A percentile compares a stretch with the other conserved stretches of the same genome.
Conservation (phyloP, 2,797 vertebrate species). For the Amphiprion clarkii region DNA sequence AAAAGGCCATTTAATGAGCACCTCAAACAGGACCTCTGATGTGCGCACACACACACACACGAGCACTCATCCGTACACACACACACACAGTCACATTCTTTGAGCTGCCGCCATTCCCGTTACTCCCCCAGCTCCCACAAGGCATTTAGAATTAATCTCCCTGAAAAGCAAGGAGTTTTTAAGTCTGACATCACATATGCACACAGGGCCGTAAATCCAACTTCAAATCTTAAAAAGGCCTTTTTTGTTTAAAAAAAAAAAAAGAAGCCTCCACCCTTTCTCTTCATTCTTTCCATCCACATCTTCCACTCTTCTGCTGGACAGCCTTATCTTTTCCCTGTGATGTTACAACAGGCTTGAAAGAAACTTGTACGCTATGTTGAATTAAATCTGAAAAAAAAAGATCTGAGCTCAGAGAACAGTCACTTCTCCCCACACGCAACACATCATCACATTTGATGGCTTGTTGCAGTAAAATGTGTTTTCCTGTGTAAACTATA, state of each 20-base stretch:
- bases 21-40: conserved; percentile 60
- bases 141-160: conserved; percentile 82
- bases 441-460: conserved; percentile 76
- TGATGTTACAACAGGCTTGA: conserved; percentile 65
- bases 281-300: conserved; percentile 76
- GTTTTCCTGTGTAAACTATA: conserved; percentile 72
- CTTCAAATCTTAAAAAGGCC: conserved; percentile 76
- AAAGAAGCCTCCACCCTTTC: conserved; percentile 68
- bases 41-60: conserved; percentile 52
- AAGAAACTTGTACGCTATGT: conserved; percentile 63
- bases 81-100: conserved; percentile 69
- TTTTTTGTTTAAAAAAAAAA: conserved; percentile 66
- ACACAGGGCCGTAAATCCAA: conserved; percentile 75
- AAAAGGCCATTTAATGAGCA: conserved; percentile 63
- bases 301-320: conserved; percentile 70
- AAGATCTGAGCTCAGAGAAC: conserved; percentile 63
- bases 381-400: conserved; percentile 55
- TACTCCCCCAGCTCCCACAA: conserved; percentile 80
- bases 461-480: conserved; percentile 63
- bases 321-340: conserved; percentile 69
- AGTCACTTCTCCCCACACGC: conserved; percentile 64
- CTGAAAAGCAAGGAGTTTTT: conserved; percentile 78
- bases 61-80: conserved; percentile 26
- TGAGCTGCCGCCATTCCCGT: conserved; percentile 75
- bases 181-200: conserved; percentile 81